Base-by-base conservation (phyloP, 1,140 invertebrate genomes). In the Nymphalis io region DNA sequence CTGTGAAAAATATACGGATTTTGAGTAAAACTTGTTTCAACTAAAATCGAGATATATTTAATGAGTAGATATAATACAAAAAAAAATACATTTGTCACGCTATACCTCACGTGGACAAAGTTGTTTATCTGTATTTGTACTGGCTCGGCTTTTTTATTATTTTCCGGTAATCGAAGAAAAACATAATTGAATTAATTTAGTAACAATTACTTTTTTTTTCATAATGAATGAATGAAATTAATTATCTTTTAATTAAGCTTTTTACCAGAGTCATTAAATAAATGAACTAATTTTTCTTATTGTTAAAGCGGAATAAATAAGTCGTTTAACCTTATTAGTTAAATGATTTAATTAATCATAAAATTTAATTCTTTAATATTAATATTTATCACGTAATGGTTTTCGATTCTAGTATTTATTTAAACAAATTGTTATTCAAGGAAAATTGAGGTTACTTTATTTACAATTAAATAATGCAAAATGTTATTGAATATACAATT, bases 1-100 rank as follows among this genome's bases (percentile, higher is more conserved):
- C 93, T 94, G 79, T 66, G 89, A 87, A 20, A 70, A 64, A 78
- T 27, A 55, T 55, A 27, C 15, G 15, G 21, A 23, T 23, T 13
- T 27, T 3, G 3, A 27, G 0, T 21, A 46, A 46, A n/a, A 16
- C 6, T 13, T 42, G 12, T 42, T n/a, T 11, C 40, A n/a, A 13
- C 12, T 42, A 48, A 48, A n/a, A n/a, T 48, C 15, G n/a, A n/a
- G 18, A 15, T n/a, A 1, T 42, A 13, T 42, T 11, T 42, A 1
- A 42, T 42, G 27, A 0, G 1, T 42, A 42, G 39, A 40, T 42
- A 13, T 4, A 33, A 33, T 4, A 33, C 1, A 33, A 6, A 0
- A 33, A 33, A 33, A 33, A 33, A 33, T 8, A 27, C 23, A 27
- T 27, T 33, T 2, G 6, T 33, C 27, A 8, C 27, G 27, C 6